These are phyloP conservation scores for Atractosteus spatula DNA, from an alignment of 2,113 vertebrate species.

Conservation along the genomic window DNA sequence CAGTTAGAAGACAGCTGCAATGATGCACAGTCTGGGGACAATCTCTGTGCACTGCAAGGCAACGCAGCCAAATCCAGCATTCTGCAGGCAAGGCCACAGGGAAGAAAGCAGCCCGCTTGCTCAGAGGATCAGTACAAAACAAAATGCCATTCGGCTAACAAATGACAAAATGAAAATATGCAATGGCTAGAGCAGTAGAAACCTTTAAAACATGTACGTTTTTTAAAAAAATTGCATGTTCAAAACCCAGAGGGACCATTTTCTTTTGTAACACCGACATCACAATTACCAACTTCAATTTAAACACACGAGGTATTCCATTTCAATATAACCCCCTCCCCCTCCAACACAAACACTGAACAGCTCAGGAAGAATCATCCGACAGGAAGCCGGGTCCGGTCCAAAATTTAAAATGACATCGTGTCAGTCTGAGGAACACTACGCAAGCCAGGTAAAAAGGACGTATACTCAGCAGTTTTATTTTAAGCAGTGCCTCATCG, in stretches of 20 bases:
- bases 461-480: not conserved
- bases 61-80: too few species aligned
- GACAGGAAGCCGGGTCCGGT: not conserved
- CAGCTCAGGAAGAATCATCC: not conserved
- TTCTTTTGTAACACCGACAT: conserved; percentile 1
- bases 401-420: conserved; percentile 2
- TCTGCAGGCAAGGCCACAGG: too few species aligned
- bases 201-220: not conserved
- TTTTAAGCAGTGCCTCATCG: not conserved
- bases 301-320: not conserved
- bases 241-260: conserved; percentile 3
- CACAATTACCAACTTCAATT: conserved; percentile 13
- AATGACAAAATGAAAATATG: too few species aligned
- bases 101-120: too few species aligned
- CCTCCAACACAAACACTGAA: not conserved
- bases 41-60: too few species aligned
- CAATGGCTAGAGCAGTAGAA: too few species aligned
- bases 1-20: too few species aligned
- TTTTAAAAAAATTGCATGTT: not conserved
- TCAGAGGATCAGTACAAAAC: too few species aligned
- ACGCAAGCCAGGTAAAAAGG: not conserved
- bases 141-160: too few species aligned
- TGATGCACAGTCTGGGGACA: too few species aligned
- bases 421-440: conserved; percentile 2
- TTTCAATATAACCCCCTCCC: not conserved